Conservation (phyloP, 2,113 vertebrate species). For the Capricornis sumatraensis region DNA sequence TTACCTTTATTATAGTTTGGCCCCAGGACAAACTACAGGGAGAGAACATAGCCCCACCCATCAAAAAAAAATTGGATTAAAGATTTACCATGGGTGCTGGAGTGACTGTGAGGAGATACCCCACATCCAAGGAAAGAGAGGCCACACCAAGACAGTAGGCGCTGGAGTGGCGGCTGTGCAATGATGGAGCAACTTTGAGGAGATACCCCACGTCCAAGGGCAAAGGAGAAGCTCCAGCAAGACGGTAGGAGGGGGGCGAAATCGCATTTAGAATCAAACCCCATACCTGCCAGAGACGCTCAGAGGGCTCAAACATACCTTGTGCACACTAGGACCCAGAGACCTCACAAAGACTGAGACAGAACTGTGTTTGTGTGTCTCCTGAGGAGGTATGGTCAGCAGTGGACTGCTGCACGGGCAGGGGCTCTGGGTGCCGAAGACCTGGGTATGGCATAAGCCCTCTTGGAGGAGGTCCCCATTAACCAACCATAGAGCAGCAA, state of each 20-base stretch:
- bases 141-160: not conserved
- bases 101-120: not conserved
- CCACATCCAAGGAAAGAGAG: not conserved
- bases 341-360: not conserved
- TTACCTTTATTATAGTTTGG: not conserved
- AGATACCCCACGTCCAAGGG: not conserved
- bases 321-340: not conserved
- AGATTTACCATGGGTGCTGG: not conserved
- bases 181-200: not conserved
- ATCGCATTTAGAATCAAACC: not conserved
- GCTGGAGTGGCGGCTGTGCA: rapidly evolving
- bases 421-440: not conserved
- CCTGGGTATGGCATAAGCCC: not conserved
- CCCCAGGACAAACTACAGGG: not conserved
- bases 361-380: not conserved
- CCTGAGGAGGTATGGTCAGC: not conserved
- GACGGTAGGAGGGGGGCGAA: not conserved
- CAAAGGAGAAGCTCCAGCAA: not conserved
- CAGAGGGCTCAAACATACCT: not conserved
- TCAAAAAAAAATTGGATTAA: not conserved
- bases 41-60: not conserved
- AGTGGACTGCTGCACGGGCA: rapidly evolving
- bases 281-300: not conserved
- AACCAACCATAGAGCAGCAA: not conserved
- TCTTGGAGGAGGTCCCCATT: not conserved